A percentile compares a stretch with the other conserved stretches of the same genome.
Conservation (phyloP, 2,797 vertebrate genomes). For the Phrynocephalus forsythii region DNA sequence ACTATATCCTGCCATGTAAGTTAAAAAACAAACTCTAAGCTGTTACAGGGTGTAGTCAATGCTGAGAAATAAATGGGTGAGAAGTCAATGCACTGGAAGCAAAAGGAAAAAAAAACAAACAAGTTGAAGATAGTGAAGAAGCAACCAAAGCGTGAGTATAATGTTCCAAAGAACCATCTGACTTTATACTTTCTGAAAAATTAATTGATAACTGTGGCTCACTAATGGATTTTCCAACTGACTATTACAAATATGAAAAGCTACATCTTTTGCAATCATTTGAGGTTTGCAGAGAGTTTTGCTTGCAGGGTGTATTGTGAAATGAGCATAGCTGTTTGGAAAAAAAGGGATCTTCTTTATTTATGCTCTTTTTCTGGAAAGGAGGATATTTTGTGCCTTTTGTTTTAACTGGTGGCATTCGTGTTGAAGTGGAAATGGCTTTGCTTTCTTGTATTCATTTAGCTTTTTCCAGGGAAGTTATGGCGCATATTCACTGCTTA, state of each 20-base stretch:
- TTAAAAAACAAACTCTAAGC: neutral
- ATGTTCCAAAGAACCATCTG: neutral
- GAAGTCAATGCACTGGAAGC: neutral
- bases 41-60: neutral
- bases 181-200: conserved; percentile 12
- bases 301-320: neutral
- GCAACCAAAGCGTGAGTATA: neutral
- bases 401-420: neutral
- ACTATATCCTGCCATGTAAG: neutral
- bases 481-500: neutral
- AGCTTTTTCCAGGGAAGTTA: neutral
- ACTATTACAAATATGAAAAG: neutral
- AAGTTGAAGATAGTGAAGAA: neutral
- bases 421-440: neutral
- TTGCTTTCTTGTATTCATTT: neutral
- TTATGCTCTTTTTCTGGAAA: neutral
- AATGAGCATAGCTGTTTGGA: neutral
- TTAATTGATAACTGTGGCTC: neutral
- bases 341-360: neutral
- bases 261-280: neutral
- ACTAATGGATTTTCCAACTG: neutral
- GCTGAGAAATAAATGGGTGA: neutral
- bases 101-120: neutral
- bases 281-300: neutral
- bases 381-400: neutral